A percentile compares a stretch with the other conserved stretches of the same genome.
Evolutionary conservation across 2,797 vertebrate species (phyloP).

Genomic region (Alcedo quadribrachys): DNA sequence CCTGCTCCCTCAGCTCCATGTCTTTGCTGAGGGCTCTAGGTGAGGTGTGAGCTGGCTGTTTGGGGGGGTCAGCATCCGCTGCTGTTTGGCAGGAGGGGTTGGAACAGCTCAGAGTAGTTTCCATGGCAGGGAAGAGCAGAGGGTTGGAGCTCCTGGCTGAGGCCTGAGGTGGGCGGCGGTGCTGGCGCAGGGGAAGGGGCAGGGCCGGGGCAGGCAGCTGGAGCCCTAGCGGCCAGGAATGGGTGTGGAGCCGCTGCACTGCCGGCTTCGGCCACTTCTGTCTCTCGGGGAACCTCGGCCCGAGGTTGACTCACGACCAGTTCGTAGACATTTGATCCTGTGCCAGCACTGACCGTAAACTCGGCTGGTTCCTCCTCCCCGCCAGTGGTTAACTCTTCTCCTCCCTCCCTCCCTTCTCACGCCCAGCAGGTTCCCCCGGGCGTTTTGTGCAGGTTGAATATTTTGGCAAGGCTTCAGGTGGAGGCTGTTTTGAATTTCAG

Average conservation of each 20-base stretch:
- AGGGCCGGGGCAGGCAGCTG: not conserved
- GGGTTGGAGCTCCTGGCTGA: not conserved
- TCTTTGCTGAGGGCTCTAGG: too few relatives aligned
- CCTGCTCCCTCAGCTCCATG: too few relatives aligned
- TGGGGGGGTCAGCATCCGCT: not conserved
- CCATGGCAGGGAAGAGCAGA: rapidly evolving
- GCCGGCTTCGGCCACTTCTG: not conserved
- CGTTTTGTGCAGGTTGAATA: rapidly evolving
- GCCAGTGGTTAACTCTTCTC: not conserved
- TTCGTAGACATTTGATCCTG: not conserved
- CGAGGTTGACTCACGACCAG: not conserved
- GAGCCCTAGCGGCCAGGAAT: not conserved
- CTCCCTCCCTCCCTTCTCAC: not conserved
- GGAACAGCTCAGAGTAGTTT: rapidly evolving
- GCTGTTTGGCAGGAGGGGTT: not conserved
- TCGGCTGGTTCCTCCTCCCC: not conserved
- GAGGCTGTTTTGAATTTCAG: not conserved
- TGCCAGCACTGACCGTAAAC: not conserved
- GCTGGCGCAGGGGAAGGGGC: not conserved
- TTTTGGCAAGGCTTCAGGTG: rapidly evolving
- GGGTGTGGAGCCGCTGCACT: not conserved
- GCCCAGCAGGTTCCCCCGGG: not conserved
- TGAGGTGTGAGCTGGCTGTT: not conserved
- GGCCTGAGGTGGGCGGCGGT: rapidly evolving
- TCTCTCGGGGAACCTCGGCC: not conserved